Percentiles rank a stretch among this genome's conserved stretches.
Conservation (phyloP, 1,140 invertebrate genomes). For the Pygmarrhopalites habei region DNA sequence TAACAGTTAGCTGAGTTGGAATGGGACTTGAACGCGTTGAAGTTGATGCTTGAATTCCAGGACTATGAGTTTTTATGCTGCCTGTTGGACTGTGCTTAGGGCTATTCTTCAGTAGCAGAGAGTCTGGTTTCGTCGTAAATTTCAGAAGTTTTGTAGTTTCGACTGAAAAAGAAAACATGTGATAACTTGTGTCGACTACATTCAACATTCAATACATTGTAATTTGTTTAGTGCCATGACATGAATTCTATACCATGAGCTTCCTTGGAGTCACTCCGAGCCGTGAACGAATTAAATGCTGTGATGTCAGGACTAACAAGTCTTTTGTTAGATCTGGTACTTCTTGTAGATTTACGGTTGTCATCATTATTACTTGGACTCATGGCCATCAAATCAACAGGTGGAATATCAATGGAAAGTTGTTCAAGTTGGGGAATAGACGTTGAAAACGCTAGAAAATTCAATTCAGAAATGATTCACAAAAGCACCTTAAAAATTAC, state of each 20-base stretch:
- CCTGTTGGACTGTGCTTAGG: constrained; percentile 38
- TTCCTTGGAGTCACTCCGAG: too few species aligned
- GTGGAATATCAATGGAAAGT: constrained; percentile 66
- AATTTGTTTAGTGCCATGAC: too few species aligned
- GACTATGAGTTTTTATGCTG: constrained; percentile 33
- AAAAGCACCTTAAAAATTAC: too few species aligned
- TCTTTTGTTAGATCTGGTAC: constrained; percentile 36
- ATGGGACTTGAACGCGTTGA: constrained; percentile 28
- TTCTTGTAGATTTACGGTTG: constrained; percentile 29
- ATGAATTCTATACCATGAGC: too few species aligned
- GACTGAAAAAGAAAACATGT: too few species aligned
- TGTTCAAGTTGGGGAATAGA: constrained; percentile 41
- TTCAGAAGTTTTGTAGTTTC: constrained; percentile 32
- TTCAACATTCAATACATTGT: too few species aligned
- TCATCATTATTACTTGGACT: constrained; percentile 6
- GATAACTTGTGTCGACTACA: too few species aligned
- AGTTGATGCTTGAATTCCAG: constrained; percentile 12
- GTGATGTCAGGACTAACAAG: constrained; percentile 38
- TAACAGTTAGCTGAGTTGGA: constrained; percentile 7
- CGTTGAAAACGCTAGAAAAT: too few species aligned
- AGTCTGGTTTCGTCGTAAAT: constrained; percentile 22
- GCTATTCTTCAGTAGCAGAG: constrained; percentile 26
- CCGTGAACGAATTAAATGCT: too few species aligned
- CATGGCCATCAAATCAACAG: constrained; percentile 7
- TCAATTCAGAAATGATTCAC: too few species aligned